Percentiles rank a stretch among this genome's conserved stretches.
phyloP scores from a whole-genome alignment of 2,113 vertebrate species.

The Protobothrops mucrosquamatus region DNA sequence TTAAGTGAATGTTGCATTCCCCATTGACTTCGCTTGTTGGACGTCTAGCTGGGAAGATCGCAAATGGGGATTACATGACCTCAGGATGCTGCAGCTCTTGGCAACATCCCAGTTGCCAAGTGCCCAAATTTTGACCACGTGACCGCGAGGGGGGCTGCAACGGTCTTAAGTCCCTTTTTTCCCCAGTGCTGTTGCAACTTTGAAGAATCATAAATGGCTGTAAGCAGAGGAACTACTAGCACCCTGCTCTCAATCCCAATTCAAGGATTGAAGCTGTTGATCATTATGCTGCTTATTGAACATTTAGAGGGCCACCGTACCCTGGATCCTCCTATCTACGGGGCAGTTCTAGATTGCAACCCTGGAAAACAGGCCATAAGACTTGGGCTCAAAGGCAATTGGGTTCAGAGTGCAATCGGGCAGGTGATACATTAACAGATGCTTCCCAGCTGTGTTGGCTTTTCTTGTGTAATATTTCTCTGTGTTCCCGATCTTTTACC shows the following conservation, averaged over 20 bases:
- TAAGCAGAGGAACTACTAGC: not conserved
- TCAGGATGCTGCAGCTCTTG: not conserved
- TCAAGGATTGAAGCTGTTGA: not conserved
- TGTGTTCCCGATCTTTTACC: slow-evolving; percentile 26
- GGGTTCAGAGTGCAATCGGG: slow-evolving; percentile 48
- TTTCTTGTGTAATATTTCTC: slow-evolving; percentile 11
- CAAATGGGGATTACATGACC: not conserved
- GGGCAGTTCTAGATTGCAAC: not conserved
- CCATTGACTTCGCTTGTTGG: not conserved
- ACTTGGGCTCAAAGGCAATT: not conserved
- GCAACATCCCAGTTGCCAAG: not conserved
- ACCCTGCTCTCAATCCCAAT: not conserved
- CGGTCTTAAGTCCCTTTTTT: not conserved
- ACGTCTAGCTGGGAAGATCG: not conserved
- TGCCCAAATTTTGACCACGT: not conserved
- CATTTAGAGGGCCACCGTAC: too few relatives aligned
- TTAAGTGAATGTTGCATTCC: not conserved
- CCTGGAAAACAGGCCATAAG: slow-evolving; percentile 12
- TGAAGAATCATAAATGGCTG: not conserved
- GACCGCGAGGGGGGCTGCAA: not conserved
- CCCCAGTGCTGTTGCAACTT: not conserved
- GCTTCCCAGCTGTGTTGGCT: slow-evolving; percentile 59
- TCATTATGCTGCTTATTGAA: not conserved
- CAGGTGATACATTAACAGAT: slow-evolving; percentile 61
- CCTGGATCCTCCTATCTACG: not conserved